Conservation (phyloP, 2,113 vertebrate genomes). For the Macrotis lagotis region DNA sequence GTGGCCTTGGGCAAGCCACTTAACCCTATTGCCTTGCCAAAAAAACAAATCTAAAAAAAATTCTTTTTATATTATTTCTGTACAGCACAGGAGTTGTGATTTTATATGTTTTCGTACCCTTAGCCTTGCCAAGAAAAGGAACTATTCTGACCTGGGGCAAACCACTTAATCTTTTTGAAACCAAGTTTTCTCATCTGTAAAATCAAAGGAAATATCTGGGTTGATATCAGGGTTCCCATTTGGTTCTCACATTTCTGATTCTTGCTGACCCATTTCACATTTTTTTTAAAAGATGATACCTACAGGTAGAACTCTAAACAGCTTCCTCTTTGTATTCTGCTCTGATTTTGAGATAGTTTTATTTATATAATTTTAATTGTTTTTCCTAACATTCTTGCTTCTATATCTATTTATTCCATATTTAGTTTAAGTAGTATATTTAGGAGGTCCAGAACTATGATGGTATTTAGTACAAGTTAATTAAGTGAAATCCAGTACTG, state of each 20-base stretch:
- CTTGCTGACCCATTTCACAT: not conserved
- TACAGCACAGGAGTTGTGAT: not conserved
- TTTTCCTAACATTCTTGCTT: slow-evolving; percentile 13
- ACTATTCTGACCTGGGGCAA: not conserved
- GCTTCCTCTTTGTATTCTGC: not conserved
- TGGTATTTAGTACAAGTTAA: not conserved
- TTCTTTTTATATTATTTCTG: slow-evolving; percentile 9
- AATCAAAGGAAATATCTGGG: not conserved
- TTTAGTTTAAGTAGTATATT: not conserved
- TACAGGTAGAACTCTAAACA: not conserved
- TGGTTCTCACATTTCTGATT: not conserved
- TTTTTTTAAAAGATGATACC: not conserved
- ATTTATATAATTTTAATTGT: slow-evolving; percentile 19
- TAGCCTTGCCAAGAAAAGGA: slow-evolving; percentile 16
- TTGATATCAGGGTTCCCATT: not conserved
- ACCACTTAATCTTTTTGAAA: not conserved
- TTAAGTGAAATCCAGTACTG: not conserved
- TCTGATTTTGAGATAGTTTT: slow-evolving; percentile 37
- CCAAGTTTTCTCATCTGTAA: not conserved
- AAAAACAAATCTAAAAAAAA: too few relatives aligned
- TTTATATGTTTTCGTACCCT: slow-evolving; percentile 5
- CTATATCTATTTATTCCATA: slow-evolving; percentile 29
- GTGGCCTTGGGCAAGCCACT: too few relatives aligned
- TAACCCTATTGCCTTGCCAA: too few relatives aligned
- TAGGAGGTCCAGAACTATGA: not conserved